Base-by-base conservation (phyloP, 2,888 invertebrate species). In the Morinoia aosen region DNA sequence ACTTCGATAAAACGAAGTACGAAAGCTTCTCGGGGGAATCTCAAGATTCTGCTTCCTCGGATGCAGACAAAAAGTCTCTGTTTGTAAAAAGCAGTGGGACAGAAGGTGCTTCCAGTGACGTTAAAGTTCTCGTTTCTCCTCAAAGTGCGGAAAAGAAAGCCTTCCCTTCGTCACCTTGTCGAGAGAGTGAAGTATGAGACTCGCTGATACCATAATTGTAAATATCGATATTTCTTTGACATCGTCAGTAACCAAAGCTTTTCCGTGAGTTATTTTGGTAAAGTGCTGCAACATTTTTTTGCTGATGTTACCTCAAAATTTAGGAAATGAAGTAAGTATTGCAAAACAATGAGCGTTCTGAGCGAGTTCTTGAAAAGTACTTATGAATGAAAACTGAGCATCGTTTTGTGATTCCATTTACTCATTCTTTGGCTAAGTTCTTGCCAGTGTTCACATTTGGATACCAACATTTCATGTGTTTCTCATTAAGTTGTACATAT, bases 131-230 rank as follows among this genome's bases (percentile, higher is more conserved):
- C 5, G 57, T n/a, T 48, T 56, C 93, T 12, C 57, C 93, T 33
- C 56, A 57, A 8, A 56, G 25, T 5, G 33, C 57, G 12, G 93
- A 57, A 48, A 57, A 16, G 16, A 57, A 56, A 57, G 33, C 48
- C 33, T 7, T 57, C 33, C 57, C 93, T 56, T 33, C 16, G 93
- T 93, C 93, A 10, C 93, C 93, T 25, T 93, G 93, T 57, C 16
- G 93, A 48, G 93, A 93, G 40, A 93, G 93, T 57, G 93, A 93
- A 48, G 93, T 93, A 93, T 93, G 93, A 93, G 93, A 93, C 39
- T 3, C 16, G 12, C 33, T 93, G 57, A 93, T 57, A 58, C 48
- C 56, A 25, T 93, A 57, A 12, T 40, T 39, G 40, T 90, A 90
- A 90, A 40, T 39, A 90, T 12, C 39, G 8, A 48, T 90, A n/a